These are phyloP conservation scores for Hyalella azteca DNA, from an alignment of 2,888 invertebrate genomes.

Conservation along the genomic window DNA sequence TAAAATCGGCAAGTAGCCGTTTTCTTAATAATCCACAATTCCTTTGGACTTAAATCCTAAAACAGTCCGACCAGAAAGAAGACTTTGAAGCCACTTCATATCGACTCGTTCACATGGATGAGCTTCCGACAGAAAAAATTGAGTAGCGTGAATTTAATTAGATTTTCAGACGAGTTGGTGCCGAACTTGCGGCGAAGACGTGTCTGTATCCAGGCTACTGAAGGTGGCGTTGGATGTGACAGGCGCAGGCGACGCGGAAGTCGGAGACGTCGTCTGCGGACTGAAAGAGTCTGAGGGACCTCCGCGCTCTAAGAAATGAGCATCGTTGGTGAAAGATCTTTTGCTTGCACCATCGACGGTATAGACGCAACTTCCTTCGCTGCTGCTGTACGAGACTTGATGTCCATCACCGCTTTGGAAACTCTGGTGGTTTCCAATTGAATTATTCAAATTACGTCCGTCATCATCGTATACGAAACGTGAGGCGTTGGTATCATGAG, in stretches of 20 bases:
- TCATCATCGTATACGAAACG: too few species aligned
- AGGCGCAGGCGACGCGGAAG: neutral
- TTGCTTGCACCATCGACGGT: neutral
- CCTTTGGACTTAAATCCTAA: too few species aligned
- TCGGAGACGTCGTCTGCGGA: neutral
- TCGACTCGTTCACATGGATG: too few species aligned
- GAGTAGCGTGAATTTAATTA: too few species aligned
- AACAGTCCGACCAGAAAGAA: too few species aligned
- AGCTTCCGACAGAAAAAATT: too few species aligned
- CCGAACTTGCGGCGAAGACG: neutral
- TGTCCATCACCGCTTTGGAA: neutral
- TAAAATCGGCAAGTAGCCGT: too few species aligned
- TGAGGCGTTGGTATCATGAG: neutral
- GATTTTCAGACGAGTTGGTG: conserved; percentile 11
- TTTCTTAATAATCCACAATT: too few species aligned
- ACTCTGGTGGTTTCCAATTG: neutral
- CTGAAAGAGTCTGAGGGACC: conserved; percentile 6
- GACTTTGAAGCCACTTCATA: too few species aligned
- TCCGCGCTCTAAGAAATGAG: neutral
- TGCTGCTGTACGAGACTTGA: neutral
- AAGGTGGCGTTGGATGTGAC: neutral
- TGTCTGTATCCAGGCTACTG: neutral
- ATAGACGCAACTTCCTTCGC: too few species aligned
- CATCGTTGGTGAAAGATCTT: too few species aligned
- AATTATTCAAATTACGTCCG: neutral